Evolutionary conservation across 1,140 invertebrate species (phyloP).

Genomic region (Diorhabda carinulata): DNA sequence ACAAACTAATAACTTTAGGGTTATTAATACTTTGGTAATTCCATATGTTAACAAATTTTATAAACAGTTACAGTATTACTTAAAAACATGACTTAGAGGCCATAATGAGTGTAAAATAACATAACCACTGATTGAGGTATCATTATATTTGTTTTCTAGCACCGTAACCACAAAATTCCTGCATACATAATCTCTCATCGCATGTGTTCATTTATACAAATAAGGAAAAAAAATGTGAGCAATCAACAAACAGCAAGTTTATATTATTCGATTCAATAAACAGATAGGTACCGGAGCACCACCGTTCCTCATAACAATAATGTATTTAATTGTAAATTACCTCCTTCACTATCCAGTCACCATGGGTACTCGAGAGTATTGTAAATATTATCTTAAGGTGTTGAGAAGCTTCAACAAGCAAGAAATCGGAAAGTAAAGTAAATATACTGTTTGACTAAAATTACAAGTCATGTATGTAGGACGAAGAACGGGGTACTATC

Average conservation of each 20-base stretch:
- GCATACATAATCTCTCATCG: background rate
- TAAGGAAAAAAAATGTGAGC: background rate
- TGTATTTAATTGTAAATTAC: background rate
- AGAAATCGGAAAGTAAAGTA: constrained; percentile 3
- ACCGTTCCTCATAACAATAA: background rate
- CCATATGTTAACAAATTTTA: too few species aligned
- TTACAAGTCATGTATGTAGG: constrained; percentile 6
- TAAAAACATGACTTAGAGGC: too few species aligned
- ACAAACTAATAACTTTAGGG: too few species aligned
- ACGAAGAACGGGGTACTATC: background rate
- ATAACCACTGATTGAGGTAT: too few species aligned
- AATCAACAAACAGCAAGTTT: background rate
- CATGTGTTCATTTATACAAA: background rate
- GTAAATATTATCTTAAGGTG: constrained; percentile 8
- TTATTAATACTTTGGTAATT: too few species aligned
- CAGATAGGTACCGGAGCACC: constrained; percentile 1
- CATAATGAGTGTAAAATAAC: too few species aligned
- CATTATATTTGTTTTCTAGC: too few species aligned
- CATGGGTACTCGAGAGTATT: constrained; percentile 2
- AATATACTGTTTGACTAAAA: background rate
- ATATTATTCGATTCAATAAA: constrained; percentile 3
- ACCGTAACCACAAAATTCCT: background rate
- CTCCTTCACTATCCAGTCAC: background rate
- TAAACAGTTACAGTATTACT: too few species aligned
- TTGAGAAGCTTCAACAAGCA: background rate